phyloP scores from a whole-genome alignment of 2,113 vertebrate genomes.

The Gymnogyps californianus region DNA sequence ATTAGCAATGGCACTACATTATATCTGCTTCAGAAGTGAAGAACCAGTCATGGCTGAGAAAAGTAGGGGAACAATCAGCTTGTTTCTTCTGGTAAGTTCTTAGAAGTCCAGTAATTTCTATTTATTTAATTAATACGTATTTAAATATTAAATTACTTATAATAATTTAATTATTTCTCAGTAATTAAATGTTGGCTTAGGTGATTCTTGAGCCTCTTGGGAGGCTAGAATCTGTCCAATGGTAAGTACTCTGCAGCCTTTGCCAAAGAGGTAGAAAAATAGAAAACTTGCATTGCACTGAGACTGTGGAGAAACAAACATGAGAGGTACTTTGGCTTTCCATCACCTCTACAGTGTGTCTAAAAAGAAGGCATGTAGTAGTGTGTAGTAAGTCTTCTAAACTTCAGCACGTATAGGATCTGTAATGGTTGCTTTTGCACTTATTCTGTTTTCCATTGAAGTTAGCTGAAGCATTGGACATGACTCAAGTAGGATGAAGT shows the following conservation, averaged over 20 bases:
- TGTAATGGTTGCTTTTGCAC: neutral
- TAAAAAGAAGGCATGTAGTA: neutral
- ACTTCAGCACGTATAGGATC: neutral
- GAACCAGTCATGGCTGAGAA: neutral
- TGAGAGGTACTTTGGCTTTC: neutral
- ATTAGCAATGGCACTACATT: neutral
- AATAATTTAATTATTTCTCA: neutral
- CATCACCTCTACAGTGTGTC: neutral
- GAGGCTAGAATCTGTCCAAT: neutral
- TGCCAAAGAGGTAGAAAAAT: neutral
- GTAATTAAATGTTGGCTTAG: neutral
- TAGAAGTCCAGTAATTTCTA: neutral
- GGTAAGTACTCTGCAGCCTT: neutral
- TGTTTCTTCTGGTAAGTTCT: neutral
- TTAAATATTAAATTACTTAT: neutral
- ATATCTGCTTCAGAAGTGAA: neutral
- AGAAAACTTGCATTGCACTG: neutral
- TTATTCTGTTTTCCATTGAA: neutral
- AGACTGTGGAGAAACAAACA: neutral
- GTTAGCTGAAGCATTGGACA: neutral
- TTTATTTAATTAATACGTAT: neutral
- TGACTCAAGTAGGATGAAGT: neutral
- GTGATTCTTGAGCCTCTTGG: neutral
- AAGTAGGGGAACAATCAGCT: neutral
- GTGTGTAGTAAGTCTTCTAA: neutral